Evolutionary conservation across 1,140 invertebrate genomes (phyloP).

Genomic region (Pseudomyrmex flavicornis): DNA sequence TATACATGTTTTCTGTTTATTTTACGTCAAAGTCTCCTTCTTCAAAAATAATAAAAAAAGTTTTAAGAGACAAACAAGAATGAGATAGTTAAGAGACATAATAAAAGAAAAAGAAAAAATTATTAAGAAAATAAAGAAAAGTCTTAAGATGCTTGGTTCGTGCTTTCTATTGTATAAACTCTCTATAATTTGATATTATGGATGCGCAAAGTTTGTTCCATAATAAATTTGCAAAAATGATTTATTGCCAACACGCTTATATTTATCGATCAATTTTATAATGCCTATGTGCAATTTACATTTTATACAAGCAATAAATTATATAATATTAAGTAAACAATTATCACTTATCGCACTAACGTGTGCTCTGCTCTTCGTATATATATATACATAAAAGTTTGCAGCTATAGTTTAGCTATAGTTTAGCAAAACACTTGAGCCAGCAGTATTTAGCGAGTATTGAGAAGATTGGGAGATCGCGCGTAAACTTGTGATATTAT

Average conservation of each 20-base stretch:
- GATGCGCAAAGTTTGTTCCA: too few relatives aligned
- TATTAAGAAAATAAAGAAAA: too few relatives aligned
- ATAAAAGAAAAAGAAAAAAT: too few relatives aligned
- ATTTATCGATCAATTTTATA: constrained; percentile 72
- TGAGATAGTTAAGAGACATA: too few relatives aligned
- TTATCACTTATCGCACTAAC: constrained; percentile 68
- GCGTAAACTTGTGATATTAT: constrained; percentile 7
- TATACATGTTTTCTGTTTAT: too few relatives aligned
- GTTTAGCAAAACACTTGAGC: constrained; percentile 19
- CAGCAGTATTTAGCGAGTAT: constrained; percentile 1
- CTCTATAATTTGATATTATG: too few relatives aligned
- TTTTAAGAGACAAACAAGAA: too few relatives aligned
- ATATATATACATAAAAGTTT: constrained; percentile 35
- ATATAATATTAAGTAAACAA: constrained; percentile 68
- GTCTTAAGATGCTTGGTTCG: too few relatives aligned
- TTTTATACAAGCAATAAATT: constrained; percentile 80
- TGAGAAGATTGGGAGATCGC: neutral
- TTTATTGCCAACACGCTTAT: constrained; percentile 53
- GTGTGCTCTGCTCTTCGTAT: constrained; percentile 19
- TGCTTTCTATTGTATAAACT: too few relatives aligned
- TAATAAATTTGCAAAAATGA: too few relatives aligned
- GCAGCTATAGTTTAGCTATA: constrained; percentile 26
- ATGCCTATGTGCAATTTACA: constrained; percentile 77
- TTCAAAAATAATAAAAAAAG: too few relatives aligned
- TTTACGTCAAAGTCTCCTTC: too few relatives aligned